Base-by-base conservation (phyloP, 2,888 invertebrate genomes). In the Lycophotia porphyrea region DNA sequence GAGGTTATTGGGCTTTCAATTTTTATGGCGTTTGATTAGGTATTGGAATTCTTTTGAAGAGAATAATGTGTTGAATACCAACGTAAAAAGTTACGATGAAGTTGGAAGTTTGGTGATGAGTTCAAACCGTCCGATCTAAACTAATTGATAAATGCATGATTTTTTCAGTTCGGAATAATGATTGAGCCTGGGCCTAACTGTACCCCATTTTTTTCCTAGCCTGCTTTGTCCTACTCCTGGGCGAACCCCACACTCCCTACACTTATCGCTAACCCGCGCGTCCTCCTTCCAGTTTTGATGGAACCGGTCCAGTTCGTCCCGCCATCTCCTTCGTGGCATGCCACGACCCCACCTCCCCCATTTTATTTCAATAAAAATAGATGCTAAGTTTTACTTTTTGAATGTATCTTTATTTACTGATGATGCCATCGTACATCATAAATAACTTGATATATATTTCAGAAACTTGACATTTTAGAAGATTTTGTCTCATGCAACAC, bases 21-120 rank as follows among this genome's bases (percentile, higher is more conserved):
- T 76, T 74, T 77, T 77, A 64, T 74, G 42, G 21, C 18, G 4
- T 75, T 60, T 31, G 68, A 34, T 34, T 66, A 44, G 5, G 76
- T 39, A 60, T 49, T 61, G 61, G 18, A 73, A 63, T 75, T 74
- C 8, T 13, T 18, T 74, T 39, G 13, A 39, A 9, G 39, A 31
- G 27, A 39, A 39, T 73, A 44, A 47, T 24, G 36, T 47, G 1
- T 39, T 39, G 4, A 39, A 31, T 21, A 58, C 5, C 21, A 13
- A 60, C 60, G 11, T 60, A 60, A 60, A 60, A 60, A 21, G 31
- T 60, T 21, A 31, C 21, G 21, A 60, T 60, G 21, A 34, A 34
- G 21, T 34, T 34, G 60, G 31, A 9, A 60, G 34, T 21, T 58
- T 58, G 27, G 55, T 58, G 55, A 58, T 58, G 8, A 58, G 55